Percentiles rank a stretch among this genome's conserved stretches.
Evolutionary conservation across 2,113 vertebrate species (phyloP).

Genomic region (Nicator chloris): DNA sequence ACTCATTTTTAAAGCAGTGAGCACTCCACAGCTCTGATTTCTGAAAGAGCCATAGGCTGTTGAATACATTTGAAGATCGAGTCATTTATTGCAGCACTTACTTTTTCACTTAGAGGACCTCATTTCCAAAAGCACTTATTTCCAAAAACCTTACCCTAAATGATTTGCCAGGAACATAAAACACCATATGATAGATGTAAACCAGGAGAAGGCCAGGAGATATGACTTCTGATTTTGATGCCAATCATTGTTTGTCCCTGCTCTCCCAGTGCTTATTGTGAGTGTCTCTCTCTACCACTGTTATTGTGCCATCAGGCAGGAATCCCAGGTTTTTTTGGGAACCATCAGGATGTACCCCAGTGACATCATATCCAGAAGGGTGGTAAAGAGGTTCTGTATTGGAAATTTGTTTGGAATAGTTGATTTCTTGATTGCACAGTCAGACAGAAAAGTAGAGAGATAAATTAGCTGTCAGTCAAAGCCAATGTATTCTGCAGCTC

Average conservation of each 20-base stretch:
- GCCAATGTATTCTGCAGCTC: background rate
- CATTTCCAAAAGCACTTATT: background rate
- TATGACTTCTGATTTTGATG: background rate
- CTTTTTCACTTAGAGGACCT: background rate
- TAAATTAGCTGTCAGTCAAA: background rate
- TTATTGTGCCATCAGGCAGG: background rate
- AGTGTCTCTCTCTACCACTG: background rate
- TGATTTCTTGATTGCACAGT: background rate
- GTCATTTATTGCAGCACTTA: background rate
- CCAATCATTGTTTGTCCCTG: background rate
- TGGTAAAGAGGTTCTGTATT: background rate
- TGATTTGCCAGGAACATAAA: background rate
- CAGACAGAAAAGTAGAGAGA: background rate
- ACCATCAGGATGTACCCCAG: background rate
- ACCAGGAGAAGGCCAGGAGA: background rate
- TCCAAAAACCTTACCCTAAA: background rate
- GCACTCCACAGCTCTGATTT: background rate
- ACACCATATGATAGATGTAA: background rate
- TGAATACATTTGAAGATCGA: background rate
- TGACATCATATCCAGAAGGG: background rate
- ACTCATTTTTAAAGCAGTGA: background rate
- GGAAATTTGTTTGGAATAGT: background rate
- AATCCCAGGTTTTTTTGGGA: background rate
- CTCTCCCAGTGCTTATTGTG: background rate
- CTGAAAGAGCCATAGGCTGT: background rate